Evolutionary conservation across 2,888 invertebrate species (phyloP).

Genomic region (Ischnus inquisitorius): DNA sequence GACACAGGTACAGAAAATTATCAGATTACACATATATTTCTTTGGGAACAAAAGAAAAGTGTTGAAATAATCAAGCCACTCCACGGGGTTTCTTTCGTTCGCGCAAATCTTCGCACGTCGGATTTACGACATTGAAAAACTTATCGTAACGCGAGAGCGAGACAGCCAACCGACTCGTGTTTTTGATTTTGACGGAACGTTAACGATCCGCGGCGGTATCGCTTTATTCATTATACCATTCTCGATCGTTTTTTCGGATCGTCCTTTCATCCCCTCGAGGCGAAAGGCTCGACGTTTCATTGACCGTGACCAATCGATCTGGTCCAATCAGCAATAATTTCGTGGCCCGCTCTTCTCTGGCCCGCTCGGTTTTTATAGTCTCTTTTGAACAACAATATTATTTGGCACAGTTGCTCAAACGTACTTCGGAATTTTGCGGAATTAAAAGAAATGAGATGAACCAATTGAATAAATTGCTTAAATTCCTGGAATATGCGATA

Average conservation of each 20-base stretch:
- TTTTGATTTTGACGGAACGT: slow-evolving; percentile 42
- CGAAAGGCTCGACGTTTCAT: slow-evolving; percentile 60
- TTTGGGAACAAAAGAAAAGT: no score
- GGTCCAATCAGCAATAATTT: slow-evolving; percentile 68
- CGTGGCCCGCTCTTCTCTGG: slow-evolving; percentile 47
- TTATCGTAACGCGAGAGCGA: neutral
- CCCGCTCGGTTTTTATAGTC: neutral
- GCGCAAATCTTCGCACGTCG: neutral
- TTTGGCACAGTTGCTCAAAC: neutral
- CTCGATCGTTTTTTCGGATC: slow-evolving; percentile 69
- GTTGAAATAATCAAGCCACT: no score
- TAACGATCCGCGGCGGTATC: slow-evolving; percentile 60
- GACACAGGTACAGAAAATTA: no score
- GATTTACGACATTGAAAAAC: neutral
- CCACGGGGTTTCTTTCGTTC: neutral
- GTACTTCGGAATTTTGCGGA: slow-evolving; percentile 35
- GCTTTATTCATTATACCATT: slow-evolving; percentile 68
- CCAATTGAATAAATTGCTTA: neutral
- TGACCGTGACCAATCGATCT: slow-evolving; percentile 70
- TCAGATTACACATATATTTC: no score
- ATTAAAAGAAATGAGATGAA: slow-evolving; percentile 8
- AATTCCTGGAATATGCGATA: neutral
- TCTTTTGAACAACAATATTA: slow-evolving; percentile 40
- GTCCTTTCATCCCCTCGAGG: slow-evolving; percentile 48
- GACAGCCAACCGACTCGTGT: neutral